These are phyloP conservation scores for Athripsodes cinereus DNA, from an alignment of 2,888 invertebrate species.

Conservation along the genomic window DNA sequence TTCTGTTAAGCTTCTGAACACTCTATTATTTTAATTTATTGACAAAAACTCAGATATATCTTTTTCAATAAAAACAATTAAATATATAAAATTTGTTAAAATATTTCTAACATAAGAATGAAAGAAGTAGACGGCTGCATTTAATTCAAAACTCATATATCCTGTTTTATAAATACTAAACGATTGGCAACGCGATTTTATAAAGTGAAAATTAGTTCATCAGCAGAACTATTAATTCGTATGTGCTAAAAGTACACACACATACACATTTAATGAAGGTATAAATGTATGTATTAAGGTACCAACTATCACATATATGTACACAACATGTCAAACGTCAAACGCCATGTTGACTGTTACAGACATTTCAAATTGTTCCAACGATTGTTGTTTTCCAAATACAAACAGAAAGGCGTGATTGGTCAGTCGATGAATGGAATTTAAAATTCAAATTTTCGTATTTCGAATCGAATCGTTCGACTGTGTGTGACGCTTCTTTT, in stretches of 20 bases:
- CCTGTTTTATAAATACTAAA: too few species aligned
- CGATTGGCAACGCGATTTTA: too few species aligned
- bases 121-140: too few species aligned
- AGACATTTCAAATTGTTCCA: not conserved
- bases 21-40: too few species aligned
- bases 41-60: too few species aligned
- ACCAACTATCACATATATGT: not conserved
- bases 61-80: too few species aligned
- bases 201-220: too few species aligned
- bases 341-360: not conserved
- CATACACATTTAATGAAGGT: not conserved
- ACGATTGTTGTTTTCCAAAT: not conserved
- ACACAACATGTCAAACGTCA: slow-evolving; percentile 1
- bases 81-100: too few species aligned
- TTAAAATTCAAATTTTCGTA: not conserved
- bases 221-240: too few species aligned
- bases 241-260: not conserved
- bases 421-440: not conserved
- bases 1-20: too few species aligned
- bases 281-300: not conserved
- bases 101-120: too few species aligned
- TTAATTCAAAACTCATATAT: too few species aligned
- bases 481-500: not conserved
- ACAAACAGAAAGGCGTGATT: slow-evolving; percentile 1
- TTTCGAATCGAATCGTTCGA: not conserved